Conservation (phyloP, 2,888 invertebrate species). For the Phragmatobia fuliginosa region DNA sequence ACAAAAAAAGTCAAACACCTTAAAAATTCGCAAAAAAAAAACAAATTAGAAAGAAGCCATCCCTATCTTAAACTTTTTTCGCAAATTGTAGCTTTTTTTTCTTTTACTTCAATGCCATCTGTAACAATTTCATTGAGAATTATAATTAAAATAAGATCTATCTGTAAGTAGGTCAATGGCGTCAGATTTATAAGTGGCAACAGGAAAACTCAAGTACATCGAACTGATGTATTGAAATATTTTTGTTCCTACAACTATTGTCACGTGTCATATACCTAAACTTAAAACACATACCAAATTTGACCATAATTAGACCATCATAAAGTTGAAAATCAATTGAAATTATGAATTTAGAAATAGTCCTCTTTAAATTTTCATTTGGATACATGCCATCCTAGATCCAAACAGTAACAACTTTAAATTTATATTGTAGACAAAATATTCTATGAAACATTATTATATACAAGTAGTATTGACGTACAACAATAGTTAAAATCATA, state of each 20-base stretch:
- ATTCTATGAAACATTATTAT: slow-evolving; percentile 49
- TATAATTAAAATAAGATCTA: slow-evolving; percentile 26
- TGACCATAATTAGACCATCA: slow-evolving; percentile 15
- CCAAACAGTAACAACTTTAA: slow-evolving; percentile 41
- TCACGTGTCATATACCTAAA: slow-evolving; percentile 18
- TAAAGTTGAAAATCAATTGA: slow-evolving; percentile 39
- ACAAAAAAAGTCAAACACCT: not conserved
- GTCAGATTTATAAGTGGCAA: slow-evolving; percentile 38
- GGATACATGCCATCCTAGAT: slow-evolving; percentile 55
- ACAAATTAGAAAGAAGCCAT: not conserved
- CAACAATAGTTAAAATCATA: slow-evolving; percentile 37
- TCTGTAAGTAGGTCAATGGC: slow-evolving; percentile 39
- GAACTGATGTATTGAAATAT: slow-evolving; percentile 44
- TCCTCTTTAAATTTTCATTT: slow-evolving; percentile 43
- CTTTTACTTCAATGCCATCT: not conserved
- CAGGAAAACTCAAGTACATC: slow-evolving; percentile 50
- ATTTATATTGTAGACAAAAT: slow-evolving; percentile 38
- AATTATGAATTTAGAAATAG: slow-evolving; percentile 20
- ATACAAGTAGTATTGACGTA: slow-evolving; percentile 19
- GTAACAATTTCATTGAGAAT: slow-evolving; percentile 15
- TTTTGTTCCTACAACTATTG: slow-evolving; percentile 35
- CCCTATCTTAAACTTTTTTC: not conserved
- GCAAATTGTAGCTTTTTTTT: not conserved
- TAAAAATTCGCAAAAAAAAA: no score
- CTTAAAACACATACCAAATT: slow-evolving; percentile 25